A percentile compares a stretch with the other conserved stretches of the same genome.
Evolutionary conservation across 2,797 vertebrate species (phyloP).

Genomic region (Urocyon cinereoargenteus): DNA sequence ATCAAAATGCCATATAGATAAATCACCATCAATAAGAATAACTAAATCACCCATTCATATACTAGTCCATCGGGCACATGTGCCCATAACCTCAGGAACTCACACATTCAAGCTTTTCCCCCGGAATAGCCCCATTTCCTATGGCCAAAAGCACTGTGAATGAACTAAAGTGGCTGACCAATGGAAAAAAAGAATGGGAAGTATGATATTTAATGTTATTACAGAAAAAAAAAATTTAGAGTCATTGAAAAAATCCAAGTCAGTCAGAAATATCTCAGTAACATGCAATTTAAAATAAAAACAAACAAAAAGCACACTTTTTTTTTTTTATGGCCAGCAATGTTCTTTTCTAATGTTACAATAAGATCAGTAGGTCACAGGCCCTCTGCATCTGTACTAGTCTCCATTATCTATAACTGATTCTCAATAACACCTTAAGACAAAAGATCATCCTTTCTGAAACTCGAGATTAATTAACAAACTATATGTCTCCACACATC

Average conservation of each 20-base stretch:
- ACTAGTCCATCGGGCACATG: not conserved
- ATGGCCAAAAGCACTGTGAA: not conserved
- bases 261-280: not conserved
- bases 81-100: not conserved
- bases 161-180: not conserved
- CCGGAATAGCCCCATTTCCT: not conserved
- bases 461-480: not conserved
- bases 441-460: not conserved
- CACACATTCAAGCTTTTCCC: not conserved
- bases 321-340: not conserved
- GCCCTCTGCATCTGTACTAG: not conserved
- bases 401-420: not conserved
- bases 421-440: not conserved
- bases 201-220: not conserved
- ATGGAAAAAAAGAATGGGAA: not conserved
- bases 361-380: not conserved
- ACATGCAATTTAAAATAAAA: not conserved
- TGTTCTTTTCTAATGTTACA: not conserved
- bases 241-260: not conserved
- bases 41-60: not conserved
- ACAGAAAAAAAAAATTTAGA: not conserved
- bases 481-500: fast-evolving
- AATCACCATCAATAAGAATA: not conserved
- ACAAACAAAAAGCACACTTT: not conserved
- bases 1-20: not conserved